A percentile compares a stretch with the other conserved stretches of the same genome.
phyloP scores from a whole-genome alignment of 2,888 invertebrate species.

The Pristionchus arcanus region DNA sequence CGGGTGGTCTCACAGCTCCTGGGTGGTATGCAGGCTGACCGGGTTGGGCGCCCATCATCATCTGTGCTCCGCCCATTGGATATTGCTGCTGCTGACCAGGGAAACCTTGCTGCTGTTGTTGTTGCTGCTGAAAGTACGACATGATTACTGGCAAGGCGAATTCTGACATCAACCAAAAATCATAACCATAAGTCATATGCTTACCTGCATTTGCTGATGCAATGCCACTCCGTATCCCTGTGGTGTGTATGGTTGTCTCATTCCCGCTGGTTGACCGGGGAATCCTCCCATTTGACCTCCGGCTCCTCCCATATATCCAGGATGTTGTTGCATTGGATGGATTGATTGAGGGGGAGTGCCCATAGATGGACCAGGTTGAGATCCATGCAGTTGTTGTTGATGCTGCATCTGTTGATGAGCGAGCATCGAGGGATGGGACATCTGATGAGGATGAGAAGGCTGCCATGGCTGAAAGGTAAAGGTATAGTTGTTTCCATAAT shows the following conservation, averaged over 20 bases:
- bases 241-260: background rate
- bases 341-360: background rate
- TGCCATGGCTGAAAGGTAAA: conserved; percentile 5
- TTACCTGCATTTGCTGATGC: conserved; percentile 13
- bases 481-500: too few relatives aligned
- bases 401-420: background rate
- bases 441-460: background rate
- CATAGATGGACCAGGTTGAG: background rate
- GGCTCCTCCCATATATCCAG: background rate
- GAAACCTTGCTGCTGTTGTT: background rate
- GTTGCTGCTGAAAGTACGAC: background rate
- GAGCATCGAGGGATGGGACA: background rate
- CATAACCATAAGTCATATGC: background rate
- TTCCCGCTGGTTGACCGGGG: background rate
- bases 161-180: background rate
- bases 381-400: conserved; percentile 1
- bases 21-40: conserved; percentile 29
- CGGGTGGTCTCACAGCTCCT: background rate
- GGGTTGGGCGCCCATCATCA: background rate
- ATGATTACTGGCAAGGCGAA: background rate
- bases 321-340: background rate
- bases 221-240: background rate
- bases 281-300: background rate
- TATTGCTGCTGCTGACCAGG: background rate
- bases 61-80: background rate